These are phyloP conservation scores for Labrus mixtus DNA, from an alignment of 2,113 vertebrate genomes.

Conservation along the genomic window DNA sequence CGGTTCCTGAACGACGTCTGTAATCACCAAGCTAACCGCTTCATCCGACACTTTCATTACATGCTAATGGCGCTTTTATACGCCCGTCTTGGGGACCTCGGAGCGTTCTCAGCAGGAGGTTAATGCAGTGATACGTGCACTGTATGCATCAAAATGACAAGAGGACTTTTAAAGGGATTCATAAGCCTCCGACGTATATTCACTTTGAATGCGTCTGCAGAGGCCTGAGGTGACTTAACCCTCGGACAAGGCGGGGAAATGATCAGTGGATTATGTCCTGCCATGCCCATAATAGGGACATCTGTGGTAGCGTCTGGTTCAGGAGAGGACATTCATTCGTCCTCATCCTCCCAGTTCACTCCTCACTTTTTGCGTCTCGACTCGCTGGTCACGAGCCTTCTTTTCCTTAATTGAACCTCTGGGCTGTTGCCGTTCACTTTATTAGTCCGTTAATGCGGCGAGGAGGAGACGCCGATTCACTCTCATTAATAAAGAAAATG, in stretches of 20 bases:
- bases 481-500: background rate
- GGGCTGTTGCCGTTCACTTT: constrained; percentile 24
- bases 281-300: background rate
- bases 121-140: background rate
- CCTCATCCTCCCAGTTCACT: background rate
- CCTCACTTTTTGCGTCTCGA: background rate
- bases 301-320: background rate
- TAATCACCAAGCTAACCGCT: background rate
- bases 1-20: background rate
- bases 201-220: background rate
- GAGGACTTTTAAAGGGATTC: background rate
- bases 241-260: background rate
- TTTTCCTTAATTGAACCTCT: background rate
- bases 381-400: constrained; percentile 29
- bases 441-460: background rate
- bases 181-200: background rate
- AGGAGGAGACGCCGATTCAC: background rate
- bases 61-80: constrained; percentile 21
- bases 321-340: background rate
- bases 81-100: constrained; percentile 3
- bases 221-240: background rate
- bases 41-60: constrained; percentile 11
- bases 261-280: background rate
- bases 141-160: constrained; percentile 11
- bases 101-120: background rate